Evolutionary conservation across 2,113 vertebrate genomes (phyloP).

Genomic region (Lontra canadensis): DNA sequence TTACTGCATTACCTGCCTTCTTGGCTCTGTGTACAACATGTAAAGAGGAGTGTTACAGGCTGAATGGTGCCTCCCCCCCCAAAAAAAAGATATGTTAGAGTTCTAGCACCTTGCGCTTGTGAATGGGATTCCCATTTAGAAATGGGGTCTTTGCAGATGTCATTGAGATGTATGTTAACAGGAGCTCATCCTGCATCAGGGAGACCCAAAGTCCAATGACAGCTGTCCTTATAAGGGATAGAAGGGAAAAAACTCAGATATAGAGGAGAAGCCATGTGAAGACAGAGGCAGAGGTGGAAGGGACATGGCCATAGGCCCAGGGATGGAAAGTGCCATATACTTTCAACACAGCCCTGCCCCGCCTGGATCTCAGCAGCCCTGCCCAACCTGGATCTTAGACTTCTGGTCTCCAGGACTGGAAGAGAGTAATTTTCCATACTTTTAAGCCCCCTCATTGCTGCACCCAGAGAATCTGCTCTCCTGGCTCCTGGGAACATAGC

Average conservation of each 20-base stretch:
- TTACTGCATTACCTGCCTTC: fast-evolving
- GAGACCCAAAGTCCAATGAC: neutral
- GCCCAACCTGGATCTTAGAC: neutral
- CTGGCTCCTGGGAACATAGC: neutral
- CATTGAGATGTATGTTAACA: neutral
- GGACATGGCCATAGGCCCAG: fast-evolving
- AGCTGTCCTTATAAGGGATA: neutral
- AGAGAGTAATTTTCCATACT: fast-evolving
- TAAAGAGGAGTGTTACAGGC: fast-evolving
- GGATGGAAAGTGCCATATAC: neutral
- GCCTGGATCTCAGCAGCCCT: neutral
- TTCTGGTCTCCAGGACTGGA: too few relatives aligned
- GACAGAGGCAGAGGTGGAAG: neutral
- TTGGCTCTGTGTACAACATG: fast-evolving
- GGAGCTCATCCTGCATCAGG: neutral
- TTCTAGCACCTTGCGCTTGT: too few relatives aligned
- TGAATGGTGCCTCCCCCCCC: too few relatives aligned
- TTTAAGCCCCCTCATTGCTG: neutral
- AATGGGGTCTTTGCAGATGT: neutral
- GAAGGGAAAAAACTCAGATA: neutral
- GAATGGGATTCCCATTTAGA: neutral
- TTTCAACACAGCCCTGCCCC: neutral
- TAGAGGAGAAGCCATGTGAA: neutral
- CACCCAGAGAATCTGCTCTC: neutral
- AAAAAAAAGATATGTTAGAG: too few relatives aligned